phyloP scores from a whole-genome alignment of 1,140 invertebrate species.

The Halesus radiatus region DNA sequence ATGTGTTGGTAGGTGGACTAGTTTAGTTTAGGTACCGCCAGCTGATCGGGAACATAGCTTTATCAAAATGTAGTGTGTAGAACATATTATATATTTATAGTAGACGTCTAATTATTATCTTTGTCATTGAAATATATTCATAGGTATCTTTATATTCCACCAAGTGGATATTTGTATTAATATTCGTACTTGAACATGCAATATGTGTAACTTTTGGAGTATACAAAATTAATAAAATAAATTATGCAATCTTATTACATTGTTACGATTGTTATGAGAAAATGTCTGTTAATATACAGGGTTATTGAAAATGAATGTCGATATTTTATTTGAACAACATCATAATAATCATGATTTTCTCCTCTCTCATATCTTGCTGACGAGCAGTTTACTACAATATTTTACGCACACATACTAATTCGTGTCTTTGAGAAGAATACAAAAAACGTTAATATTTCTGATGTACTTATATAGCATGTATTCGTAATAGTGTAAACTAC shows the following conservation, averaged over 20 bases:
- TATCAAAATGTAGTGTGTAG: slow-evolving; percentile 67
- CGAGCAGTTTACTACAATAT: no score
- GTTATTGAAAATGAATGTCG: slow-evolving; percentile 15
- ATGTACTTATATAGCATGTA: no score
- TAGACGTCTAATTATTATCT: slow-evolving; percentile 46
- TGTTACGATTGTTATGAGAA: slow-evolving; percentile 37
- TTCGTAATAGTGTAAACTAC: no score
- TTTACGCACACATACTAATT: no score
- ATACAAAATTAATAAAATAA: slow-evolving; percentile 39
- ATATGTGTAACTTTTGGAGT: slow-evolving; percentile 32
- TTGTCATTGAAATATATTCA: slow-evolving; percentile 39
- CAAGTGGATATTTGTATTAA: slow-evolving; percentile 37
- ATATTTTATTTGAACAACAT: slow-evolving; percentile 25
- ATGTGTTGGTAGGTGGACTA: slow-evolving; percentile 58
- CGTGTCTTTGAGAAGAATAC: no score
- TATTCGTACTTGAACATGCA: slow-evolving; percentile 42
- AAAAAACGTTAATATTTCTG: no score
- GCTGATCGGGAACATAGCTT: slow-evolving; percentile 70
- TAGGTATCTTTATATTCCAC: slow-evolving; percentile 38
- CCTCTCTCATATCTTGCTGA: no score
- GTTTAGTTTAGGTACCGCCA: slow-evolving; percentile 58
- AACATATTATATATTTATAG: slow-evolving; percentile 41
- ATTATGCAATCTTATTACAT: slow-evolving; percentile 34
- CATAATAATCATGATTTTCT: no score
- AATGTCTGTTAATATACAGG: slow-evolving; percentile 16